These are phyloP conservation scores for Fragum whitleyi DNA, from an alignment of 2,888 invertebrate genomes.

Conservation along the genomic window DNA sequence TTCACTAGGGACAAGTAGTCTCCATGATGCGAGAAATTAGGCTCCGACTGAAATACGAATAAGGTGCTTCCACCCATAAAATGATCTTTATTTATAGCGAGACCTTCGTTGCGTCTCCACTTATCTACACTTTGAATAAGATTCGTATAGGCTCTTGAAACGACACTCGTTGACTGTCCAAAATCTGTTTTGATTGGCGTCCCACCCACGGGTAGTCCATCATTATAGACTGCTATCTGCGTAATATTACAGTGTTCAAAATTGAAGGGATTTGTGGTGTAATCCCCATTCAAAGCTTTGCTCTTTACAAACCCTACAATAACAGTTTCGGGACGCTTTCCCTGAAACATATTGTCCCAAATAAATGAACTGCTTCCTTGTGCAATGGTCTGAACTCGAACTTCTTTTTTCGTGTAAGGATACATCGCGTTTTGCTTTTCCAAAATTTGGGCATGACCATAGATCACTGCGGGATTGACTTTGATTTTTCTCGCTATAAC, in stretches of 20 bases:
- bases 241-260: conserved; percentile 52
- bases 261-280: conserved; percentile 57
- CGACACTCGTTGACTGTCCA: background rate
- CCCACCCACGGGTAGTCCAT: conserved; percentile 53
- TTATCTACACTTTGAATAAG: conserved; percentile 37
- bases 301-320: conserved; percentile 48
- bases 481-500: conserved; percentile 18
- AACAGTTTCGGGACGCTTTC: conserved; percentile 40
- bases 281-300: conserved; percentile 43
- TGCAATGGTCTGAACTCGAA: conserved; percentile 35
- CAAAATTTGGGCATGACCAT: conserved; percentile 37
- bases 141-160: conserved; percentile 37
- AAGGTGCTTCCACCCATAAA: conserved; percentile 32
- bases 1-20: conserved; percentile 33
- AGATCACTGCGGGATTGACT: conserved; percentile 28
- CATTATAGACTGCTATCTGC: conserved; percentile 46
- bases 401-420: conserved; percentile 32
- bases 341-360: conserved; percentile 56
- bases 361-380: conserved; percentile 41
- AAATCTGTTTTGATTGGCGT: conserved; percentile 49
- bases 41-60: conserved; percentile 42
- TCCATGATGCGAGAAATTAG: conserved; percentile 40
- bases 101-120: conserved; percentile 50
- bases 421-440: conserved; percentile 28
- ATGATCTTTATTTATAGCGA: conserved; percentile 20